Conservation (phyloP, 2,888 invertebrate species). For the Xestia sexstrigata region DNA sequence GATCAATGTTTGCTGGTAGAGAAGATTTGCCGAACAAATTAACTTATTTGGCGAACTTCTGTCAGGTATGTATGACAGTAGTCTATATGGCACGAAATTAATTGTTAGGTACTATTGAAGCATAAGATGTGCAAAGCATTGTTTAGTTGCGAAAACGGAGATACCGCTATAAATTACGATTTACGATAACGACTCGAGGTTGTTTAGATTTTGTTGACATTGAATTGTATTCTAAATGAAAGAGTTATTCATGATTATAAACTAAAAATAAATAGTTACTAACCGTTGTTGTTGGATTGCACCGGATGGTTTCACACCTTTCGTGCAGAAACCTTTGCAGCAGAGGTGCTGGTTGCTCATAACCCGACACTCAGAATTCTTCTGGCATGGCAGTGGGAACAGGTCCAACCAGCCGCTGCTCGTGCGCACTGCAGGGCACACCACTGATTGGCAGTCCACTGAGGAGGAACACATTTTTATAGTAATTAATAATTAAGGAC, state of each 20-base stretch:
- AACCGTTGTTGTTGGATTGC: constrained; percentile 76
- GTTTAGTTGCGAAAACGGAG: neutral
- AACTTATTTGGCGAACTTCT: neutral
- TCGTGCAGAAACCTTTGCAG: constrained; percentile 90
- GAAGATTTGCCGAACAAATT: neutral
- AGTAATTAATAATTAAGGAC: constrained; percentile 1
- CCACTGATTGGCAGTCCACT: constrained; percentile 80
- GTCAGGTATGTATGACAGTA: neutral
- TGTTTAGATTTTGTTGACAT: neutral
- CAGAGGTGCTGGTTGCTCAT: constrained; percentile 90
- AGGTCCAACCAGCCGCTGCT: constrained; percentile 88
- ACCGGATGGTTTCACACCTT: constrained; percentile 80
- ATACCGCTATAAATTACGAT: neutral
- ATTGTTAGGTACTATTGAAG: neutral
- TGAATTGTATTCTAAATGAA: neutral
- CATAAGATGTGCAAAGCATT: neutral
- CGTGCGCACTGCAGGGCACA: constrained; percentile 86
- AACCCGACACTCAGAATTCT: constrained; percentile 88
- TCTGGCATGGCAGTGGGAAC: constrained; percentile 90
- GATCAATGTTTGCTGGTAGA: neutral
- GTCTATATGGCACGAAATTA: neutral
- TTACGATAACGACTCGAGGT: neutral
- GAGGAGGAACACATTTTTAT: constrained; percentile 38
- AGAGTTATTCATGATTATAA: neutral
- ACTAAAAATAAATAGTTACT: constrained; percentile 58